Evolutionary conservation across 1,140 invertebrate genomes (phyloP), one percentile per base, ranked within the genome.

Genomic region (Drosophila dunni): DNA sequence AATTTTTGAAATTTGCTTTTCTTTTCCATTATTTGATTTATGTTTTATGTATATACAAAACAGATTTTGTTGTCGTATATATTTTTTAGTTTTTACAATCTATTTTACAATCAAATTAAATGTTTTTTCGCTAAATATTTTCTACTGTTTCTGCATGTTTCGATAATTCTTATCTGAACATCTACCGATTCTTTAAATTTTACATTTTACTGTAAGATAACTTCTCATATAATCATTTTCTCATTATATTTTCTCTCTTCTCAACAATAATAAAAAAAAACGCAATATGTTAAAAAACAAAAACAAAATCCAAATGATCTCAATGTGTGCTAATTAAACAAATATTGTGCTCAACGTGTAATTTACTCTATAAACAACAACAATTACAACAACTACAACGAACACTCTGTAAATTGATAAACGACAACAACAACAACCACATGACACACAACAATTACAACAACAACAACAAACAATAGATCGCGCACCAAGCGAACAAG

Each of bases 401-500:
- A 79, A 81, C 62, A 81, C 84, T 80, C 54, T 89, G 76, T 89
- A 83, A 80, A 81, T 86, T 90, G 54, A 82, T 73, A 24, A 76
- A 85, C 69, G 75, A 90, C 81, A 77, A 77, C 74, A 71, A 29
- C 24, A 29, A 29, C 24, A 29, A 73, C 68, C 76, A 91, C 79
- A 86, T 85, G 82, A 86, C 81, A 84, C 82, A 75, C 70, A 75
- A 77, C 79, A 75, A 79, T 29, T 29, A 74, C 78, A 82, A 79
- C 63, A 80, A 62, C 66, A 40, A 73, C 65, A 68, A 79, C 78
- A 77, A 75, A 74, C 69, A 81, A 88, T 73, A 92, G 91, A 92
- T 91, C 78, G 86, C 88, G 81, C 91, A 92, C 83, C 91, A 91
- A 91, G 82, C 90, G 78, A 92, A 91, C 78, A 92, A 92, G 91